Evolutionary conservation across 2,113 vertebrate species (phyloP), one percentile per base, ranked within the genome.

Genomic region (Boulengeromyrus knoepffleri): DNA sequence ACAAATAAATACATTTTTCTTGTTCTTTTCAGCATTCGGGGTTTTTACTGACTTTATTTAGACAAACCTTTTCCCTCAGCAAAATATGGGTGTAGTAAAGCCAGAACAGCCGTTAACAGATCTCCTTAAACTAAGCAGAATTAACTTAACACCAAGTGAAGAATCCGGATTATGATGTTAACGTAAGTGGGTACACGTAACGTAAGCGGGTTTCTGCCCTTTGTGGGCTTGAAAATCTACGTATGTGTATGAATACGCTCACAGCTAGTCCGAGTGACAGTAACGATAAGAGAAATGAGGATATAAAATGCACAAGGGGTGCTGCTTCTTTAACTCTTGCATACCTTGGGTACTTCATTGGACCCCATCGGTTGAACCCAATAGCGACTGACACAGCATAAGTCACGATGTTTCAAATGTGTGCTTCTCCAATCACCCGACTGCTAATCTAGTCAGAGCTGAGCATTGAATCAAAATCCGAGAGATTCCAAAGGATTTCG

Each of bases 181-280:
- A 31, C 1, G 13, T 53, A 70, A 15, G 58, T 39, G 8, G 46
- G 39, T 15, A 39, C 27, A n/a, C 21, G 1, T 47, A 47, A 9
- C 46, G 46, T 9, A 47, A 9, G 6, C 8, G 46, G 7, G 6
- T 58, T 10, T 42, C 10, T 74, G n/a, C 42, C 24, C 21, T 27
- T 27, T 66, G 58, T 12, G 3, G 8, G n/a, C 9, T 66, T 66
- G 62, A 66, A 66, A 27, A 66, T 66, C 62, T 12, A 27, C n/a
- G 24, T 90, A 56, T 90, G 94, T 89, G 93, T 96, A 95, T 91
- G 93, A 96, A 84, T 24, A 84, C 19, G 5, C 42, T 9, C 45
- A 9, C 2, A 47, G 80, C 36, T 45, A 46, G 21, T 39, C 6
- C 3, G 7, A n/a, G 39, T 46, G 19, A 17, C 80, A 24, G 19